Conservation (phyloP, 1,140 invertebrate genomes). For the Leptopilina boulardi region DNA sequence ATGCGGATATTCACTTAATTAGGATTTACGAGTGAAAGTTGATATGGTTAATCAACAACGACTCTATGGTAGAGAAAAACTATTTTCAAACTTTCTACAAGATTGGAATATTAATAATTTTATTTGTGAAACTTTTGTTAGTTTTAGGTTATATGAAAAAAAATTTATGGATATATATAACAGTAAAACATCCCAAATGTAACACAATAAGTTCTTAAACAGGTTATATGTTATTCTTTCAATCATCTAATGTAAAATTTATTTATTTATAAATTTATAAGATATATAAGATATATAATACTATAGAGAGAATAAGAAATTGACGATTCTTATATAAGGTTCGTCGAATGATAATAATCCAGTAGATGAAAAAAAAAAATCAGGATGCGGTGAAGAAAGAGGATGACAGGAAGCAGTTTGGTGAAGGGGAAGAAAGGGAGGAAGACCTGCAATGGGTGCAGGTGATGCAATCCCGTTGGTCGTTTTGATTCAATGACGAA, state of each 20-base stretch:
- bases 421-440: neutral
- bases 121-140: too few species aligned
- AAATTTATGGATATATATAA: too few species aligned
- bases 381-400: conserved; percentile 8
- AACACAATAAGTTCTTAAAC: too few species aligned
- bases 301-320: neutral
- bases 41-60: neutral
- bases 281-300: too few species aligned
- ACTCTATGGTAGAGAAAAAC: neutral
- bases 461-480: neutral
- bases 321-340: neutral
- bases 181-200: too few species aligned
- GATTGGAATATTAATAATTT: too few species aligned
- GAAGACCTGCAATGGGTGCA: neutral
- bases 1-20: conserved; percentile 17
- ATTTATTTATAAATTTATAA: too few species aligned
- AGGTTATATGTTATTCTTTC: too few species aligned
- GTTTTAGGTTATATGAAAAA: too few species aligned
- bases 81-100: neutral
- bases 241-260: too few species aligned
- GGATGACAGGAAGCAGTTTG: conserved; percentile 16
- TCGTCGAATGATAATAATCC: conserved; percentile 1
- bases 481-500: conserved; percentile 10
- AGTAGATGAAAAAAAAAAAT: neutral
- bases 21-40: conserved; percentile 21